Percentiles rank a stretch among this genome's conserved stretches.
phyloP scores from a whole-genome alignment of 2,797 vertebrate species.

The Sebastes melanostomus region DNA sequence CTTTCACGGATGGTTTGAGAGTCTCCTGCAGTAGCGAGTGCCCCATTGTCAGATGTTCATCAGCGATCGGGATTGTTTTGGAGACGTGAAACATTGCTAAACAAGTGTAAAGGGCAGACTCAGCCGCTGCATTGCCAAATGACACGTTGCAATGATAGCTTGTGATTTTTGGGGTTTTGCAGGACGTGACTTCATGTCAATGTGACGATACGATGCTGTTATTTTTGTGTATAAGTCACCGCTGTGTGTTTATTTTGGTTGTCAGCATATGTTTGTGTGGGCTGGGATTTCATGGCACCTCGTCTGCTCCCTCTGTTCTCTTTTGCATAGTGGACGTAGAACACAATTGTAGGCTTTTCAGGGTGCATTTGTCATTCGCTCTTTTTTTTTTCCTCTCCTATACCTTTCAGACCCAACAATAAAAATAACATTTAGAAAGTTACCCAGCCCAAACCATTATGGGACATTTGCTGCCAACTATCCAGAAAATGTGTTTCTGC shows the following conservation, averaged over 20 bases:
- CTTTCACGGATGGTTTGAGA: slow-evolving; percentile 80
- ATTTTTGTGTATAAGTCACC: slow-evolving; percentile 48
- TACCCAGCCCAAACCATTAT: slow-evolving; percentile 74
- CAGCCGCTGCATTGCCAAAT: slow-evolving; percentile 56
- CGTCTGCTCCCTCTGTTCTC: slow-evolving; percentile 32
- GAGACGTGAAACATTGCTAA: slow-evolving; percentile 70
- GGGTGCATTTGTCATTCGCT: slow-evolving; percentile 33
- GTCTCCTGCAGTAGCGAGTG: slow-evolving; percentile 59
- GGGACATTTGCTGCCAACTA: slow-evolving; percentile 83
- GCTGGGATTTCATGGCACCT: slow-evolving; percentile 45
- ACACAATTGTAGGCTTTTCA: slow-evolving; percentile 19
- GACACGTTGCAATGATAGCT: slow-evolving; percentile 43
- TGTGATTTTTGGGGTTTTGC: slow-evolving; percentile 39
- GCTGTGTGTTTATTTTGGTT: slow-evolving; percentile 69
- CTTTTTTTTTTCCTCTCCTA: background rate
- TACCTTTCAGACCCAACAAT: slow-evolving; percentile 59
- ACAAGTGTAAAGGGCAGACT: slow-evolving; percentile 75
- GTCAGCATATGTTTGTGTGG: slow-evolving; percentile 60
- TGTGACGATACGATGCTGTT: slow-evolving; percentile 40
- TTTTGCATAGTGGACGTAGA: slow-evolving; percentile 30
- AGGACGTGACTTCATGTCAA: slow-evolving; percentile 23
- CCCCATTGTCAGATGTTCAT: slow-evolving; percentile 78
- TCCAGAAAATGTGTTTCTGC: slow-evolving; percentile 83
- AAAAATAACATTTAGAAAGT: slow-evolving; percentile 77
- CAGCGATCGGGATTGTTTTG: slow-evolving; percentile 69